Conservation (phyloP, 1,140 invertebrate species). For the Spodoptera litura region DNA sequence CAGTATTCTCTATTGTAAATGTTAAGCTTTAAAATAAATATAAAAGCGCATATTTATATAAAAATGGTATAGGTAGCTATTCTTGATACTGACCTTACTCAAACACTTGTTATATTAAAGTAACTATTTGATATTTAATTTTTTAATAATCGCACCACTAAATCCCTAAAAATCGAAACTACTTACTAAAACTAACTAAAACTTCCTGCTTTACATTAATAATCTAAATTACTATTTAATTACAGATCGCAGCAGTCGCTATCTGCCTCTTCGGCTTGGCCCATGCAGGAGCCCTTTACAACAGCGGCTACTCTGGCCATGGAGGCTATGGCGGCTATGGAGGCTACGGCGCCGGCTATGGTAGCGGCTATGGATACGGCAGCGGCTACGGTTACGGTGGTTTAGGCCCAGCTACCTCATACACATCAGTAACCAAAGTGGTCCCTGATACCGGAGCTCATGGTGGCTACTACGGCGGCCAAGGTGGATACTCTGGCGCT, state of each 20-base stretch:
- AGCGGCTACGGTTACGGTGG: constrained; percentile 43
- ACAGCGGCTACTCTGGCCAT: constrained; percentile 18
- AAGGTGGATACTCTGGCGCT: constrained; percentile 8
- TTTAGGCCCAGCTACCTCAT: constrained; percentile 46
- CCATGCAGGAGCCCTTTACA: constrained; percentile 46
- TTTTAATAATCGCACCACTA: too few species aligned
- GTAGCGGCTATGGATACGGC: neutral
- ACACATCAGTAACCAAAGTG: constrained; percentile 49
- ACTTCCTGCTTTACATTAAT: too few species aligned
- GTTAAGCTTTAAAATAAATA: too few species aligned
- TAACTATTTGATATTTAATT: too few species aligned
- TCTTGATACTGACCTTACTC: neutral
- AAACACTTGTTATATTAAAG: neutral
- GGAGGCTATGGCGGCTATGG: constrained; percentile 44
- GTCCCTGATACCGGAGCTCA: constrained; percentile 33
- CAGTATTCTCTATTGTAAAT: too few species aligned
- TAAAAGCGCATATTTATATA: too few species aligned
- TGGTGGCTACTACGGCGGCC: constrained; percentile 1
- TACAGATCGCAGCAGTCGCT: constrained; percentile 51
- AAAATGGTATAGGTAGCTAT: too few species aligned
- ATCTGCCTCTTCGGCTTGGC: constrained; percentile 58
- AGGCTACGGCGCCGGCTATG: constrained; percentile 37
- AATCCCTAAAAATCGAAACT: too few species aligned
- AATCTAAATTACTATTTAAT: neutral
- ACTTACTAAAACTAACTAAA: too few species aligned